phyloP scores from a whole-genome alignment of 2,113 vertebrate genomes.

The Myanophis thanlyinensis region DNA sequence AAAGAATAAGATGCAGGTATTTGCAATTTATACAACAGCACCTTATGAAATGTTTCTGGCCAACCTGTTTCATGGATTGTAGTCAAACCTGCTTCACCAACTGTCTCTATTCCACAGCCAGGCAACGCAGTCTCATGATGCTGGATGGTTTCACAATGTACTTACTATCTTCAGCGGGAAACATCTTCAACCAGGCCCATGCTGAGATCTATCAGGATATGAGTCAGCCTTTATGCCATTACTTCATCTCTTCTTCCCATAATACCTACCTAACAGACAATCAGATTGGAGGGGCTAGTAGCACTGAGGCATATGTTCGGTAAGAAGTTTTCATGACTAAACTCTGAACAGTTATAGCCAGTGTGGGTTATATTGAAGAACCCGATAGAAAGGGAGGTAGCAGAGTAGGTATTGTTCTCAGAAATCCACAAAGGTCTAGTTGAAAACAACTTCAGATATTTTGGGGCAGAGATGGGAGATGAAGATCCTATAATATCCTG shows the following conservation, averaged over 20 bases:
- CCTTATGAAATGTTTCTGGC: not conserved
- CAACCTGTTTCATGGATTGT: not conserved
- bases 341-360: not conserved
- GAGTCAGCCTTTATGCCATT: conserved; percentile 85
- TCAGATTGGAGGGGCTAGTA: conserved; percentile 89
- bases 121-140: conserved; percentile 86
- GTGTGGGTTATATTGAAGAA: not conserved
- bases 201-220: conserved; percentile 86
- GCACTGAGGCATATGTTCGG: conserved; percentile 94
- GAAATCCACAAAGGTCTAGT: not conserved
- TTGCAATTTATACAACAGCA: not conserved
- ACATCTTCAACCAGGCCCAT: conserved; percentile 82
- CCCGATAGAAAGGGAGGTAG: not conserved
- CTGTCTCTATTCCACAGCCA: conserved; percentile 68
- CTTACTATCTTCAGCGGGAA: conserved; percentile 85
- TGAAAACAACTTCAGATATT: too few species aligned
- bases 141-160: conserved; percentile 95
- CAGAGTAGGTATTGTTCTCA: not conserved
- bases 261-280: conserved; percentile 94
- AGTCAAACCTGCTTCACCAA: rapidly evolving
- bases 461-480: not conserved
- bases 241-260: conserved; percentile 96
- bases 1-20: not conserved
- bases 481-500: not conserved
- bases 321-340: conserved; percentile 41